A percentile compares a stretch with the other conserved stretches of the same genome.
Conservation (phyloP, 2,797 vertebrate genomes). For the Poeciliopsis infans region DNA sequence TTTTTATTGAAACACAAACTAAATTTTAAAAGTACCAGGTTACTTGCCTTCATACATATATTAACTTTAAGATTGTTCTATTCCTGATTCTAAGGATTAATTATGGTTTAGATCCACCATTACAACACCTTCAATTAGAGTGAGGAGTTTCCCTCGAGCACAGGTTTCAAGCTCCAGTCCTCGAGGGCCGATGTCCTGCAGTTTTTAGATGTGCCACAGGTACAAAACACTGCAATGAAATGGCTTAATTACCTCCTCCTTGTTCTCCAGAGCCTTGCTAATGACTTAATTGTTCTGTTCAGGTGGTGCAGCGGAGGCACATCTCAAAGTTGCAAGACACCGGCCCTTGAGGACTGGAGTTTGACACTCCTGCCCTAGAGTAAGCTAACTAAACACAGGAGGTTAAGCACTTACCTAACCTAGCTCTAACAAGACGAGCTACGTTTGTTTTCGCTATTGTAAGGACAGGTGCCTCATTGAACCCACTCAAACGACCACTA, state of each 20-base stretch:
- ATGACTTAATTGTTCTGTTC: too few relatives aligned
- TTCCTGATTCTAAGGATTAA: neutral
- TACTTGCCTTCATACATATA: neutral
- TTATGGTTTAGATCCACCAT: neutral
- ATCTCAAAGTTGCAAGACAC: too few relatives aligned
- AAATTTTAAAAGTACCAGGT: neutral
- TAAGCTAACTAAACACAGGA: neutral
- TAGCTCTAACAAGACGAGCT: slow-evolving; percentile 40
- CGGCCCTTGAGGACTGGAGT: too few relatives aligned
- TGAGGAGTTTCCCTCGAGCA: neutral
- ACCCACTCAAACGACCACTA: neutral
- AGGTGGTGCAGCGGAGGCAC: too few relatives aligned
- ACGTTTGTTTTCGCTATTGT: slow-evolving; percentile 37
- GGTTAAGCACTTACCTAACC: neutral
- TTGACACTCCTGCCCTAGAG: too few relatives aligned
- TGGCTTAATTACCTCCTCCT: too few relatives aligned
- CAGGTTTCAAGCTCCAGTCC: too few relatives aligned
- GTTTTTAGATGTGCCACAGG: too few relatives aligned
- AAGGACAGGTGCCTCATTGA: neutral
- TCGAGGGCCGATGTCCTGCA: too few relatives aligned
- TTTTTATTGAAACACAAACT: neutral
- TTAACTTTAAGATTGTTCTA: neutral
- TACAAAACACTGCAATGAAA: too few relatives aligned
- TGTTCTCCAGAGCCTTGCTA: too few relatives aligned
- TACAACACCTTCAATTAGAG: neutral